Conservation (phyloP, 2,888 invertebrate genomes). For the Chrysotoxum bicinctum region DNA sequence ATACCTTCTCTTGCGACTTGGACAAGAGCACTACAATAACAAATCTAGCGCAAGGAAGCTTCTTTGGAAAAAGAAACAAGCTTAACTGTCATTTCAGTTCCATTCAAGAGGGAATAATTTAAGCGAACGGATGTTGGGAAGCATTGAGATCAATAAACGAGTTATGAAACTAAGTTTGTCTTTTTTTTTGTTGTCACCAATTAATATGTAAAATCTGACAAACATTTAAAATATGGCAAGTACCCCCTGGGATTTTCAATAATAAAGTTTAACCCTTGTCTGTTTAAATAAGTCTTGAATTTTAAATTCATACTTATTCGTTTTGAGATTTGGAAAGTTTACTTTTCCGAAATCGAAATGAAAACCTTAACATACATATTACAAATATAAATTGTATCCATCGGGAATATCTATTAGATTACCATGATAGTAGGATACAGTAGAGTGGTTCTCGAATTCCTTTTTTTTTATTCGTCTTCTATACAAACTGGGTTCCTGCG, state of each 20-base stretch:
- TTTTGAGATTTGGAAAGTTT: neutral
- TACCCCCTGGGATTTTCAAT: neutral
- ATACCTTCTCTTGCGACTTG: neutral
- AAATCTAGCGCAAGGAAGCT: neutral
- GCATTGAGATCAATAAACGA: constrained; percentile 47
- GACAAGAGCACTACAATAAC: neutral
- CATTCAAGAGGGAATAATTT: constrained; percentile 26
- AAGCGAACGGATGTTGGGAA: constrained; percentile 33
- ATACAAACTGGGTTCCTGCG: too few species aligned
- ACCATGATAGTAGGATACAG: too few species aligned
- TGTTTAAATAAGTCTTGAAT: neutral
- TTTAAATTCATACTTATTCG: neutral
- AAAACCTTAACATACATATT: neutral
- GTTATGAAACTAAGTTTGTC: constrained; percentile 15
- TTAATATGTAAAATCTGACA: constrained; percentile 38
- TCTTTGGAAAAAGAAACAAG: neutral
- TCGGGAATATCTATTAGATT: too few species aligned
- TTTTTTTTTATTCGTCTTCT: too few species aligned
- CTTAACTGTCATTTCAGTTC: constrained; percentile 23
- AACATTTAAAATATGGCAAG: neutral
- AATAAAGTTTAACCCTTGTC: neutral
- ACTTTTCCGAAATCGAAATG: neutral
- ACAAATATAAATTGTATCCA: too few species aligned
- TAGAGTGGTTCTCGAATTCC: too few species aligned
- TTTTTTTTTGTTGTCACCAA: neutral